Evolutionary conservation across 1,140 invertebrate species (phyloP).

Genomic region (Diprion similis): DNA sequence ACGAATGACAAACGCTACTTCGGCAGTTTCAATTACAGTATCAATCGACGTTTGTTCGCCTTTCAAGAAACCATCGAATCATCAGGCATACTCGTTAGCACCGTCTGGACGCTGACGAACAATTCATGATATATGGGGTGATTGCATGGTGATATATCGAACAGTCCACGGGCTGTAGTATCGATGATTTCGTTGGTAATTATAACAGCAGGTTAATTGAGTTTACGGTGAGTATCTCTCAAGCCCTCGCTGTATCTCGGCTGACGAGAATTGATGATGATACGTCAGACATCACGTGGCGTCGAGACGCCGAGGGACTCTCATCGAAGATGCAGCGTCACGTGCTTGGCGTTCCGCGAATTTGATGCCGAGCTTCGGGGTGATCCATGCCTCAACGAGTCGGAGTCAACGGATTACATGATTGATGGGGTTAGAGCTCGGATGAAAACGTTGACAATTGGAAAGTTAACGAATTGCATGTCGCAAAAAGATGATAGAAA

Average conservation of each 20-base stretch:
- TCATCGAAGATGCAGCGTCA: background rate
- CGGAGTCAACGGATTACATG: background rate
- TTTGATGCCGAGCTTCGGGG: background rate
- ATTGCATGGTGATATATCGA: no score
- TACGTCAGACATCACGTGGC: background rate
- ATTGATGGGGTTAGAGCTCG: constrained; percentile 2
- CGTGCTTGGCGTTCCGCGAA: constrained; percentile 1
- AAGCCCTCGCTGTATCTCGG: background rate
- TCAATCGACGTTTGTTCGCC: background rate
- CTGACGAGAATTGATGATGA: constrained; percentile 13
- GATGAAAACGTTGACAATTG: background rate
- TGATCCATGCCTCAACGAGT: background rate
- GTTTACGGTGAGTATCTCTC: background rate
- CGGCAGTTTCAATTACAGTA: background rate
- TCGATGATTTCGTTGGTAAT: constrained; percentile 1
- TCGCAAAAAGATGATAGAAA: background rate
- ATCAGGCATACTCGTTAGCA: background rate
- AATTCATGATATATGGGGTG: no score
- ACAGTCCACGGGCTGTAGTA: background rate
- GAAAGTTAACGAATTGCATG: constrained; percentile 1
- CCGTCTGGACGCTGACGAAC: no score
- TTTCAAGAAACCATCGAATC: background rate
- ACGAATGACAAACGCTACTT: background rate
- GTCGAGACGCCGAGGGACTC: background rate
- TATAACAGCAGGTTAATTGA: constrained; percentile 6